Conservation (phyloP, 1,140 invertebrate species). For the Phthorimaea operculella region DNA sequence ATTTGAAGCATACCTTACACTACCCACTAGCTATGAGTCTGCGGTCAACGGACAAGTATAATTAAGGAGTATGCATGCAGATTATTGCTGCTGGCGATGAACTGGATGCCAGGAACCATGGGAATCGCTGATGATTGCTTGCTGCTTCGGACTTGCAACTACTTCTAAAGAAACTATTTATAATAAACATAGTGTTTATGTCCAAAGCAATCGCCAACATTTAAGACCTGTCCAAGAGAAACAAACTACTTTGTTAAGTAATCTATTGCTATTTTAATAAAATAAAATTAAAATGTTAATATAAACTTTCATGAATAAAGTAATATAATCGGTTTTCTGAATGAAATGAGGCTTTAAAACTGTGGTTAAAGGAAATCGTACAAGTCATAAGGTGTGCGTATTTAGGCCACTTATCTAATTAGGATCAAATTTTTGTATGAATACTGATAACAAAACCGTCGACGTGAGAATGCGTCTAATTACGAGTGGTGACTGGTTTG, state of each 20-base stretch:
- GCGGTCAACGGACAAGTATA: constrained; percentile 27
- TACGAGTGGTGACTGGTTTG: constrained; percentile 32
- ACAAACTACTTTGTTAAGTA: too few species aligned
- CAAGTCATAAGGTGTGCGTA: background rate
- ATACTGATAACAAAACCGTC: constrained; percentile 10
- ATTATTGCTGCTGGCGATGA: constrained; percentile 19
- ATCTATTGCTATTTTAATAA: too few species aligned
- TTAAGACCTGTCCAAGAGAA: too few species aligned
- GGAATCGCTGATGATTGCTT: constrained; percentile 16
- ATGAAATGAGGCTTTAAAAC: background rate
- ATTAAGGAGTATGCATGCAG: constrained; percentile 34
- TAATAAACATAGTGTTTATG: too few species aligned
- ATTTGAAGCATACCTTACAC: too few species aligned
- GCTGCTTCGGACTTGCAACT: background rate
- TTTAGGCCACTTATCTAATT: constrained; percentile 15
- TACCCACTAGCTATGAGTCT: constrained; percentile 6
- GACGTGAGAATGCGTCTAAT: constrained; percentile 32
- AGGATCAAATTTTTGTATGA: constrained; percentile 12
- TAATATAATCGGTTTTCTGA: background rate
- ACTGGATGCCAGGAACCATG: constrained; percentile 28
- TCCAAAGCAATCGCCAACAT: too few species aligned
- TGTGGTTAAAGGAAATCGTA: constrained; percentile 4
- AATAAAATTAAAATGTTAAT: too few species aligned
- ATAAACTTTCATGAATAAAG: too few species aligned
- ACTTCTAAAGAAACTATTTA: constrained; percentile 1